Base-by-base conservation (phyloP, 2,113 vertebrate species). In the Lamprotornis superbus region DNA sequence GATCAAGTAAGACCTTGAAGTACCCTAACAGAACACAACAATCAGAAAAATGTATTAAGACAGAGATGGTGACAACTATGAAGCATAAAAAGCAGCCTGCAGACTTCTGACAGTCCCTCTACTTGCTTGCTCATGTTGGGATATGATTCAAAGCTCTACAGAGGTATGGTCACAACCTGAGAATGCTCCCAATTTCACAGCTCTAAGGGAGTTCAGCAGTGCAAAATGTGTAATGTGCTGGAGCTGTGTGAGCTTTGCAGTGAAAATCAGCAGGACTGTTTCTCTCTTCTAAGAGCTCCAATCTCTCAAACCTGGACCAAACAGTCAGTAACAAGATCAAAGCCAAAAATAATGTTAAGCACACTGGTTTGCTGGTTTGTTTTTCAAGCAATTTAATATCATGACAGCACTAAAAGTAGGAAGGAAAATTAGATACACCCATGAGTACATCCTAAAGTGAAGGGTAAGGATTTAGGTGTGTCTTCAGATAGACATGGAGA, bases 161-260 rank as follows among this genome's bases (percentile, higher is more conserved):
- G 42, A 87, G 42, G 20, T 23, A 61, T 0, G 17, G 49, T 37
- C 79, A 80, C 42, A 47, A 53, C 17, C 15, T 37, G 49, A 63
- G 18, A 79, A 69, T 40, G 35, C 37, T 90, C 65, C 30, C 65
- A 37, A 2, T 47, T 79, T 55, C 57, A 55, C 39, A 82, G 19
- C 24, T 64, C 47, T 30, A 4, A 40, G 46, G 39, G 23, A 82
- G 50, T 4, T 65, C 16, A n/a, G 17, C 27, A 82, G 30, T 5
- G 6, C 25, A 68, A 73, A 60, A 47, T 0, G 2, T 2, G 0
- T 8, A 2, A 31, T 15, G 15, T 17, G 11, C 49, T 63, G 64
- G 69, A 79, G 57, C n/a, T 57, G 28, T 16, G 59, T 65, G 53
- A 64, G 47, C n/a, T 35, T 3, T 11, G 27, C 31, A 65, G 16